Evolutionary conservation across 2,113 vertebrate species (phyloP).

Genomic region (Phodopus roborovskii): DNA sequence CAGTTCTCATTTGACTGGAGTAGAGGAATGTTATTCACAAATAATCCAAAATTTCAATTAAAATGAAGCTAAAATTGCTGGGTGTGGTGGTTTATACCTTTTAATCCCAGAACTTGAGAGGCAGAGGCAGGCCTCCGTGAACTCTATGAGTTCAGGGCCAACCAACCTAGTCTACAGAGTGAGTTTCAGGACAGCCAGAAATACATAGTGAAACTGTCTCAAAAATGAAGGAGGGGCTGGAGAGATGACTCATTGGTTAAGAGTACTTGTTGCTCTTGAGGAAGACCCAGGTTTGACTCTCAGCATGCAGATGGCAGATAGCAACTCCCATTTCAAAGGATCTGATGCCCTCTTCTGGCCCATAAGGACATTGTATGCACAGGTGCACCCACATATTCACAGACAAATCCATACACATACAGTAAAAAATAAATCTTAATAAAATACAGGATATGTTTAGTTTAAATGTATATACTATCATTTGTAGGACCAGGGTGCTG

Average conservation of each 20-base stretch:
- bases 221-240: accelerated
- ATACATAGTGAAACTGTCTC: not conserved
- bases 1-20: not conserved
- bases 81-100: not conserved
- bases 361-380: not conserved
- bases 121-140: not conserved
- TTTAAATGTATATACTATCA: not conserved
- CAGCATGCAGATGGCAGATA: not conserved
- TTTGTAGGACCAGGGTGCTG: not conserved
- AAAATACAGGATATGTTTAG: not conserved
- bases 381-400: not conserved
- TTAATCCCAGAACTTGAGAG: not conserved
- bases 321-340: not conserved
- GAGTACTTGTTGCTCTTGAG: not conserved
- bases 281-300: not conserved
- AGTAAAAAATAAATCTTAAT: not conserved
- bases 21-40: not conserved
- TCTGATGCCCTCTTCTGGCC: not conserved
- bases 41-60: not conserved
- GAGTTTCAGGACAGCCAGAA: not conserved
- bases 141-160: not conserved
- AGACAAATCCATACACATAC: not conserved
- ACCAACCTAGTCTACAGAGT: not conserved
- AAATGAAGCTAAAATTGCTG: not conserved
- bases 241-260: not conserved